These are phyloP conservation scores for Chitala chitala DNA, from an alignment of 2,113 vertebrate genomes.

Conservation along the genomic window DNA sequence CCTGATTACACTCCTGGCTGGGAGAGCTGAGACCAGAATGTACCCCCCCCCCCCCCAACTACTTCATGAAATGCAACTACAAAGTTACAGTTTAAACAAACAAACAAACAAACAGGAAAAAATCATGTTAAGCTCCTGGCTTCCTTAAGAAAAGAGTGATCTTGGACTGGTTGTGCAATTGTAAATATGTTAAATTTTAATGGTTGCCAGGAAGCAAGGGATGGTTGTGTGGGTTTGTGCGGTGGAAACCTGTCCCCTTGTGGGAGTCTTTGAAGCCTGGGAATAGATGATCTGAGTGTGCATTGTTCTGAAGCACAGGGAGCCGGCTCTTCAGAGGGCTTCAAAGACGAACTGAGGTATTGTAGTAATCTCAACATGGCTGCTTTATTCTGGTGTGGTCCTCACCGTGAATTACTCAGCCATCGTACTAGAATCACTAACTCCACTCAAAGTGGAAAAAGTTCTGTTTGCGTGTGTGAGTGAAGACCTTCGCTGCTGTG, in stretches of 20 bases:
- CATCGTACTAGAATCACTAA: background rate
- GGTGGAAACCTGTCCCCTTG: conserved; percentile 19
- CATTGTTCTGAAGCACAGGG: conserved; percentile 25
- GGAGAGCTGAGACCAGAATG: conserved; percentile 63
- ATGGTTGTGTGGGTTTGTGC: conserved; percentile 20
- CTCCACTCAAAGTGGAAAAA: conserved; percentile 6
- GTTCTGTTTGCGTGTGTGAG: conserved; percentile 4
- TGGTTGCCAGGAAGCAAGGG: conserved; percentile 23
- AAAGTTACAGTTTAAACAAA: conserved; percentile 12
- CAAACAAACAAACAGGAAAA: conserved; percentile 20
- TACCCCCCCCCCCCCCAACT: conserved; percentile 11
- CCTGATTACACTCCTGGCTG: conserved; percentile 55
- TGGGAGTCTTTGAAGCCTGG: conserved; percentile 20
- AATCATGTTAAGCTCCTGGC: conserved; percentile 14
- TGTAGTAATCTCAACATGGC: conserved; percentile 16
- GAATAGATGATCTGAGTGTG: conserved; percentile 26
- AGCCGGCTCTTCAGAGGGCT: conserved; percentile 19
- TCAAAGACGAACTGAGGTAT: conserved; percentile 13
- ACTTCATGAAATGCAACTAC: conserved; percentile 13
- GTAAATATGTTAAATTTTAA: conserved; percentile 26
- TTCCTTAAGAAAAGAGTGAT: background rate
- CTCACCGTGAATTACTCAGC: conserved; percentile 10
- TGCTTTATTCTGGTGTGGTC: conserved; percentile 14
- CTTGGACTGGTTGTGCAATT: conserved; percentile 26
- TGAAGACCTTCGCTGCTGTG: background rate